These are phyloP conservation scores for Sus cebifrons DNA, from an alignment of 2,797 vertebrate genomes.

Conservation along the genomic window DNA sequence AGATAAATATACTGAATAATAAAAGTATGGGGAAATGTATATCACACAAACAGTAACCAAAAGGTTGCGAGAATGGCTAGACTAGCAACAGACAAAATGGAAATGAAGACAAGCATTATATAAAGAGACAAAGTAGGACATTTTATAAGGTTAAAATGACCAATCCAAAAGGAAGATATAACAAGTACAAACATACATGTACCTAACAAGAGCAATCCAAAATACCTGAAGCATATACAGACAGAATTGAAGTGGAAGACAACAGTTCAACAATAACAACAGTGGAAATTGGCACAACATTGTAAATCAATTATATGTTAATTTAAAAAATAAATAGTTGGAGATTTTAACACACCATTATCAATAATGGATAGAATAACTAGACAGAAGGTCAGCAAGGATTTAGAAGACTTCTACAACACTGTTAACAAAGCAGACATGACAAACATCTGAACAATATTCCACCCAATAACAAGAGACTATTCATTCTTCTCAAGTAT, in stretches of 20 bases:
- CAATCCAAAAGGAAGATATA: not conserved
- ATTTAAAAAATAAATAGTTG: not conserved
- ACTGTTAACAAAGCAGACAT: not conserved
- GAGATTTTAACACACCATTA: not conserved
- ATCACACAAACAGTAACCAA: not conserved
- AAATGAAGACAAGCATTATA: not conserved
- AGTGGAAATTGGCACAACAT: too few species aligned
- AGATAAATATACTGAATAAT: not conserved
- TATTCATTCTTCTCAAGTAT: not conserved
- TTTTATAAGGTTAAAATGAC: not conserved
- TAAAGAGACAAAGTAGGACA: not conserved
- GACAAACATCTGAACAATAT: not conserved
- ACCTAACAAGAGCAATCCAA: not conserved
- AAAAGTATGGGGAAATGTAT: not conserved
- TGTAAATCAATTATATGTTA: too few species aligned
- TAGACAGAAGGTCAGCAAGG: not conserved
- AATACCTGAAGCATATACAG: not conserved
- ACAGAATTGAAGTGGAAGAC: not conserved
- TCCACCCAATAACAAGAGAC: not conserved
- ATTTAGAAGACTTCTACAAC: not conserved
- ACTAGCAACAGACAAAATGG: not conserved
- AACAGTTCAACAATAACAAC: not conserved
- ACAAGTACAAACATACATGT: not conserved
- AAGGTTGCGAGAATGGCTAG: not conserved
- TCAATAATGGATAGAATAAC: not conserved